Evolutionary conservation across 2,113 vertebrate genomes (phyloP).

Genomic region (Ranitomeya variabilis): DNA sequence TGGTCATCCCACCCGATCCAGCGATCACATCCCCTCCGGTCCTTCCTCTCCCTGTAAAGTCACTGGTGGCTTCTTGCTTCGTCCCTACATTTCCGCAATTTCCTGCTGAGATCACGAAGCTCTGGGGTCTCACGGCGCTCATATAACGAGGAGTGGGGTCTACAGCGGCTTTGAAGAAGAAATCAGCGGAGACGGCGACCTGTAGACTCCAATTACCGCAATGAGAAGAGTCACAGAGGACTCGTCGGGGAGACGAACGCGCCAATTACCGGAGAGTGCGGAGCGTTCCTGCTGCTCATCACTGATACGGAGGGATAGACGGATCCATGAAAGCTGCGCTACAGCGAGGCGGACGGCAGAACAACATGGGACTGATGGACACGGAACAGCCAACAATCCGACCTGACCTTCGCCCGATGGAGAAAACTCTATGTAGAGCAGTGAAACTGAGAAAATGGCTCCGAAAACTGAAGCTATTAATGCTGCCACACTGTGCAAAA

Average conservation of each 20-base stretch:
- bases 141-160: neutral
- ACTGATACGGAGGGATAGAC: too few relatives aligned
- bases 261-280: neutral
- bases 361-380: too few relatives aligned
- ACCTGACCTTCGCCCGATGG: neutral
- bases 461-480: too few relatives aligned
- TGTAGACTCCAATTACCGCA: neutral
- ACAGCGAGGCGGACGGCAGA: too few relatives aligned
- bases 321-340: too few relatives aligned
- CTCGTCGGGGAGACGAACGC: neutral
- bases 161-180: neutral
- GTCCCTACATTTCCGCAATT: too few relatives aligned
- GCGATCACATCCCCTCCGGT: too few relatives aligned
- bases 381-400: neutral
- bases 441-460: too few relatives aligned
- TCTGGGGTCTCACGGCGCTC: neutral
- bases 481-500: too few relatives aligned
- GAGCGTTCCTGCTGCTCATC: neutral
- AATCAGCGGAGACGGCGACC: neutral
- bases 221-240: neutral
- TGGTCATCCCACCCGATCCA: too few relatives aligned
- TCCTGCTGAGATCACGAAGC: neutral
- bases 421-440: neutral
- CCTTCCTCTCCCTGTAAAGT: too few relatives aligned
- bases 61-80: too few relatives aligned